Evolutionary conservation across 2,113 vertebrate genomes (phyloP), one percentile per base, ranked within the genome.

Genomic region (Carassius auratus): DNA sequence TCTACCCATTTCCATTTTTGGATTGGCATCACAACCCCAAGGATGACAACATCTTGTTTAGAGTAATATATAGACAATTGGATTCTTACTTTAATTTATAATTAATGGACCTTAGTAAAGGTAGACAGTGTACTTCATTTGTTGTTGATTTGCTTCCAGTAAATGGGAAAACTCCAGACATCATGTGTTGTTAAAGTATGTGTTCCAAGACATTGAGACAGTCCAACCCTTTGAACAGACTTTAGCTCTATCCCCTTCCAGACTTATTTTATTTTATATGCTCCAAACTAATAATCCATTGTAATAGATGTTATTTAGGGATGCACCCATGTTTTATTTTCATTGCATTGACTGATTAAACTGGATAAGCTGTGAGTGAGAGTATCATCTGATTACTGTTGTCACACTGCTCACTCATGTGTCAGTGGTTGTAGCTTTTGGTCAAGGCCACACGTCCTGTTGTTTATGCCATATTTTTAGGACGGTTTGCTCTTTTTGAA

Each of bases 381-480:
- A 15, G 74, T 55, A 38, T 38, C 15, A 38, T 76, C n/a, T 23
- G 73, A 75, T 75, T 75, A 5, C 74, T 55, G 45, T 76, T 76
- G 52, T 55, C 15, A 17, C 52, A 17, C 5, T 55, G 26, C 48
- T 76, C 23, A 55, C 74, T 55, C 23, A 2, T 52, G 42, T 76
- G 23, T 76, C n/a, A 55, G 74, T 15, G 13, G 13, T 21, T 76
- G 74, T 55, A 76, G 74, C 48, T 76, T 52, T 52, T 76, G 45
- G 48, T 76, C 74, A 76, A 55, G 74, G 74, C 42, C 6, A 26
- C 74, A 52, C 4, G 23, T 76, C 74, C 74, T 76, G 74, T 76
- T 76, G 45, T 76, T 55, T 55, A 55, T 52, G 23, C 0, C 23
- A 74, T 74, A 74, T 48, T 48, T 68, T 33, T 30, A 17, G 14